phyloP scores from a whole-genome alignment of 2,888 invertebrate species.

The Julus scanicus region DNA sequence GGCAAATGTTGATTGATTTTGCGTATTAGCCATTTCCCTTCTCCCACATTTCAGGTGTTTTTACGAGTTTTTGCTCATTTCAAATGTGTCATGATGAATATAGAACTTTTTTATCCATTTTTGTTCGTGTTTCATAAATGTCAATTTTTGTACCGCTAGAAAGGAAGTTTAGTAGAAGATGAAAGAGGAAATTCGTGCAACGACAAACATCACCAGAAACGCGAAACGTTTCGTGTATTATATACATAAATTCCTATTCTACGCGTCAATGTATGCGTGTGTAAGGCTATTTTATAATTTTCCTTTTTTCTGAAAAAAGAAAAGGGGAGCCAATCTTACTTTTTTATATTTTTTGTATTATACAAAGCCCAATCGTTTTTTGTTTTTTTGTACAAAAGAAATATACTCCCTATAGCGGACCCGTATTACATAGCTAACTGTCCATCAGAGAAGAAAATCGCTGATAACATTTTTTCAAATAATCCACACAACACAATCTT shows the following conservation, averaged over 20 bases:
- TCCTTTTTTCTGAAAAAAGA: neutral
- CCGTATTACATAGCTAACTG: conserved; percentile 9
- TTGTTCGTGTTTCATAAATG: neutral
- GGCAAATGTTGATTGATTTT: neutral
- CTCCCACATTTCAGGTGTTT: neutral
- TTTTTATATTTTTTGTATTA: conserved; percentile 13
- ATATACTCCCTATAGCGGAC: neutral
- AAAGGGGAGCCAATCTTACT: conserved; percentile 11
- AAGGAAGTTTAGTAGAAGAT: neutral
- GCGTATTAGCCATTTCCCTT: neutral
- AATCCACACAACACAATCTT: neutral
- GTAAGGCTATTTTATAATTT: conserved; percentile 9
- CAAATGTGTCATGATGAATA: conserved; percentile 12
- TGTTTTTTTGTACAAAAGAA: conserved; percentile 19
- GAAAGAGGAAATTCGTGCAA: neutral
- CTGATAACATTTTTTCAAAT: neutral
- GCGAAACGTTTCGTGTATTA: conserved; percentile 4
- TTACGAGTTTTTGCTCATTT: conserved; percentile 19
- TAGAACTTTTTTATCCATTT: neutral
- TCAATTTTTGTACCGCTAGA: conserved; percentile 2
- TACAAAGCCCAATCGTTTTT: conserved; percentile 9
- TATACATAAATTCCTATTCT: neutral
- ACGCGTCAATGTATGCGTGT: neutral
- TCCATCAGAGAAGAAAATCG: neutral
- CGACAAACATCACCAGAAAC: neutral